A percentile compares a stretch with the other conserved stretches of the same genome.
Conservation (phyloP, 2,888 invertebrate genomes). For the Melanostoma mellinum region DNA sequence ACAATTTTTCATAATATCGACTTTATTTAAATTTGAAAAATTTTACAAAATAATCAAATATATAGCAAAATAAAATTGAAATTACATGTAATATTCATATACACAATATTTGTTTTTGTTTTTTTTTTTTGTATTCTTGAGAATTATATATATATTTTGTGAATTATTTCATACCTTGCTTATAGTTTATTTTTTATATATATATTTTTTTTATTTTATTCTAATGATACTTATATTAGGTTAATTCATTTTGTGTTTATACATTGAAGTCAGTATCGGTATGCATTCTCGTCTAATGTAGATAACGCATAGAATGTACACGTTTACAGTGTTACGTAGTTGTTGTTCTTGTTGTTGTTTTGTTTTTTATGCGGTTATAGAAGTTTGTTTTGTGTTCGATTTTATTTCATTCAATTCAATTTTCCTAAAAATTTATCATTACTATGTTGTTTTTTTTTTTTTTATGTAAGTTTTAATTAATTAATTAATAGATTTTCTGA, state of each 20-base stretch:
- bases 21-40: conserved; percentile 70
- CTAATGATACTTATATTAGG: conserved; percentile 42
- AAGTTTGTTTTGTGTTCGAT: no score
- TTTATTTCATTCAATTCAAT: no score
- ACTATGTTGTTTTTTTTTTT: conserved; percentile 1
- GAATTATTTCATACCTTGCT: conserved; percentile 28
- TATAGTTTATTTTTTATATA: conserved; percentile 29
- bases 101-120: conserved; percentile 58
- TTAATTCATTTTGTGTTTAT: conserved; percentile 48
- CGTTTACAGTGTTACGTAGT: conserved; percentile 42
- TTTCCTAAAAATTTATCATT: no score
- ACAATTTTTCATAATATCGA: conserved; percentile 63
- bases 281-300: conserved; percentile 16
- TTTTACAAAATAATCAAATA: conserved; percentile 70
- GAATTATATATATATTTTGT: conserved; percentile 10
- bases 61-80: conserved; percentile 70
- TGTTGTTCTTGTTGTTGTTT: conserved; percentile 39
- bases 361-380: no score
- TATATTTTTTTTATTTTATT: conserved; percentile 16
- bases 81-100: conserved; percentile 70
- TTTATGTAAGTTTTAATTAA: conserved; percentile 9
- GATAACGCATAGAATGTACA: conserved; percentile 13
- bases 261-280: conserved; percentile 36
- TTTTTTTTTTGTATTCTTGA: conserved; percentile 7
- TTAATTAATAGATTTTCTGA: conserved; percentile 7